phyloP scores from a whole-genome alignment of 2,797 vertebrate species.

The Poeciliopsis paucimaculata region DNA sequence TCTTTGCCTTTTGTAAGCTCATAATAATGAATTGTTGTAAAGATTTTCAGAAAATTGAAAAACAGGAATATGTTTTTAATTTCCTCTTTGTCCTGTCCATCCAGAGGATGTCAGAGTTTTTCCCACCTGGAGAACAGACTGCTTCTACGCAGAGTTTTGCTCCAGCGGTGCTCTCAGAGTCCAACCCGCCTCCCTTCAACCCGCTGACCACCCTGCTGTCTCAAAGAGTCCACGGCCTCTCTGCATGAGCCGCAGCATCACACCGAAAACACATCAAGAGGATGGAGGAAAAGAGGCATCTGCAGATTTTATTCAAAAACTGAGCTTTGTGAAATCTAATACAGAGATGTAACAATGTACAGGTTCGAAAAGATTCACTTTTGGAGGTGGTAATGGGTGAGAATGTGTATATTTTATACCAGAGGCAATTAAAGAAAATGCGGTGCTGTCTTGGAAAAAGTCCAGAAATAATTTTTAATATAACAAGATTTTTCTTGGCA shows the following conservation, averaged over 20 bases:
- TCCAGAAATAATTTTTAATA: not conserved
- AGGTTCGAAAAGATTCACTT: not conserved
- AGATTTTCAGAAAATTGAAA: not conserved
- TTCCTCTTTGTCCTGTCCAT: constrained; percentile 29
- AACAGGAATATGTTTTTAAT: not conserved
- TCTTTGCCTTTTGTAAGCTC: not conserved
- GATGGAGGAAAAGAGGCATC: not conserved
- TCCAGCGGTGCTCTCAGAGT: constrained; percentile 18
- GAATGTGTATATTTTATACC: not conserved
- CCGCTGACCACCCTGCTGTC: constrained; percentile 51
- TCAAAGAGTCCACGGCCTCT: constrained; percentile 22
- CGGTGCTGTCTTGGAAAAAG: not conserved
- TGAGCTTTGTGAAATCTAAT: not conserved
- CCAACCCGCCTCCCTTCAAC: constrained; percentile 57
- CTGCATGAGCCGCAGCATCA: constrained; percentile 23
- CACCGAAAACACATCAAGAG: not conserved
- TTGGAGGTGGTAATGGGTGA: not conserved
- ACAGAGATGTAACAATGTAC: not conserved
- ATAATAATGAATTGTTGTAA: not conserved
- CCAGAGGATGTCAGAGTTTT: constrained; percentile 58
- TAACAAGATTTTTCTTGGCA: not conserved
- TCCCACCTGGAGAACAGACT: constrained; percentile 28
- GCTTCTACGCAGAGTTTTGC: constrained; percentile 24
- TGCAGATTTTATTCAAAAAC: not conserved
- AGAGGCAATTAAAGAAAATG: not conserved